Evolutionary conservation across 2,113 vertebrate genomes (phyloP).

Genomic region (Hymenochirus boettgeri): DNA sequence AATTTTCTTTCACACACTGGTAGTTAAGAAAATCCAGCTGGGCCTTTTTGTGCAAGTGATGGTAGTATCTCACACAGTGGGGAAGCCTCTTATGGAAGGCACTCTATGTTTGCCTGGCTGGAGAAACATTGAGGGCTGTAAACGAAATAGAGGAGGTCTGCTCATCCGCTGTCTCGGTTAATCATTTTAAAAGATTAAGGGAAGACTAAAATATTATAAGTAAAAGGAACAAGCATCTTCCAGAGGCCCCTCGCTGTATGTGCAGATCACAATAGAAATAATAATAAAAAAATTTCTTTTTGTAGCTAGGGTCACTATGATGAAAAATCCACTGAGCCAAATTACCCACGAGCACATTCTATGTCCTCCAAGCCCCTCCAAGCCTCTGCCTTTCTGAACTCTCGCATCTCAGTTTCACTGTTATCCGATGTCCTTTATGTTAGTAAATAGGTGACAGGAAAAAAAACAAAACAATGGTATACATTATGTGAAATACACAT

Average conservation of each 20-base stretch:
- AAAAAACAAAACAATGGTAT: too few species aligned
- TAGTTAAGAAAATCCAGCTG: slow-evolving; percentile 55
- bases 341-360: too few species aligned
- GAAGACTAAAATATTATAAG: slow-evolving; percentile 46
- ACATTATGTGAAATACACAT: too few species aligned
- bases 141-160: slow-evolving; percentile 64
- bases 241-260: slow-evolving; percentile 12
- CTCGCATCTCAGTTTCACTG: too few species aligned
- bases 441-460: too few species aligned
- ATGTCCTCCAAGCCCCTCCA: too few species aligned
- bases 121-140: slow-evolving; percentile 53
- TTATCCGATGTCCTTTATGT: too few species aligned
- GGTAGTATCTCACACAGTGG: slow-evolving; percentile 56
- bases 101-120: slow-evolving; percentile 55
- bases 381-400: too few species aligned
- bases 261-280: not conserved
- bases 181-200: slow-evolving; percentile 55
- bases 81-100: slow-evolving; percentile 61
- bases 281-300: too few species aligned
- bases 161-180: slow-evolving; percentile 61
- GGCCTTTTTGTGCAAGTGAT: slow-evolving; percentile 53
- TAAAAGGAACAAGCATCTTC: slow-evolving; percentile 17
- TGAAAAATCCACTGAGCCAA: not conserved
- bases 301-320: too few species aligned
- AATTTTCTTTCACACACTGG: slow-evolving; percentile 51